Conservation (phyloP, 2,888 invertebrate species). For the Bimastos eiseni region DNA sequence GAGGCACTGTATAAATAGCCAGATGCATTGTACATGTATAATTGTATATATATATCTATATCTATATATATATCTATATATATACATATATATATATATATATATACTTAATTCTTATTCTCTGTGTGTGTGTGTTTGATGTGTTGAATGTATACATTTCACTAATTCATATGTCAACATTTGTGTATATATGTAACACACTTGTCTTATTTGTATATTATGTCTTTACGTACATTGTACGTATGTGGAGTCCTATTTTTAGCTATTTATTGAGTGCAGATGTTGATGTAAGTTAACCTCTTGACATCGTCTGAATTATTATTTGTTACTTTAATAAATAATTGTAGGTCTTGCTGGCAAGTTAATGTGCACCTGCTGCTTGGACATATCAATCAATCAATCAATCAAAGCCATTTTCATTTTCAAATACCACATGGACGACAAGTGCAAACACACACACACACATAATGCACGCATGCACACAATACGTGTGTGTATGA, state of each 20-base stretch:
- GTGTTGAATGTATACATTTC: too few relatives aligned
- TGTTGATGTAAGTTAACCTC: background rate
- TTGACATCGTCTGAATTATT: background rate
- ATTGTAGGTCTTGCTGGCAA: background rate
- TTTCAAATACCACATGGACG: background rate
- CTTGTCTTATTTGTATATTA: background rate
- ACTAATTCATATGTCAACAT: background rate
- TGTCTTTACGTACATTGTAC: background rate
- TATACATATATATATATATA: background rate
- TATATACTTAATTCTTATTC: too few relatives aligned
- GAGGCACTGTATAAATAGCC: too few relatives aligned
- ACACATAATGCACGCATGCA: background rate
- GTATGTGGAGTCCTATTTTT: background rate
- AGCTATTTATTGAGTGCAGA: background rate
- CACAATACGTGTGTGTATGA: too few relatives aligned
- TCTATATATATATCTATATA: background rate
- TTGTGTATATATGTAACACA: background rate
- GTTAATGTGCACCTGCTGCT: background rate
- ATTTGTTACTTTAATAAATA: background rate
- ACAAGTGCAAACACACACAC: background rate
- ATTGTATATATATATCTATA: background rate
- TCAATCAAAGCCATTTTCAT: too few relatives aligned
- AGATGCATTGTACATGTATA: background rate
- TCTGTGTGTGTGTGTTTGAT: too few relatives aligned
- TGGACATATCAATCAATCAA: background rate